phyloP scores from a whole-genome alignment of 2,113 vertebrate genomes.

The Marmota monax region DNA sequence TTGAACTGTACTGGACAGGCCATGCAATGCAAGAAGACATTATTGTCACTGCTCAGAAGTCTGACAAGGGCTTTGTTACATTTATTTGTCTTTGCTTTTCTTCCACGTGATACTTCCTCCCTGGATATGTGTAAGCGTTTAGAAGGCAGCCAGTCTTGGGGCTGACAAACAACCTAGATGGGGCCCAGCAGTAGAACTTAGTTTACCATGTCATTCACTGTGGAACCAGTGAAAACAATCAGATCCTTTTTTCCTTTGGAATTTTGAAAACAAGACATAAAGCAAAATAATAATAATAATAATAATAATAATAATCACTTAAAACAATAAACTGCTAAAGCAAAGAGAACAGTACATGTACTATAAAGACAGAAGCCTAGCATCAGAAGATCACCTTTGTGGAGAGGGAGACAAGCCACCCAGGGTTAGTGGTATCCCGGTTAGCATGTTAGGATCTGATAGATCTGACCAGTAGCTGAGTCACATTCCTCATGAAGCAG shows the following conservation, averaged over 20 bases:
- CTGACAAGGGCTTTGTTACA: not conserved
- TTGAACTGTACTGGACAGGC: too few species aligned
- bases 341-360: not conserved
- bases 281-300: not conserved
- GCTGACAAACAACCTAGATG: not conserved
- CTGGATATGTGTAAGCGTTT: not conserved
- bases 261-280: not conserved
- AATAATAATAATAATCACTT: too few species aligned
- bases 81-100: not conserved
- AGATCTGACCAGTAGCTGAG: not conserved
- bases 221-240: not conserved
- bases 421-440: accelerated
- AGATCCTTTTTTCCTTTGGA: not conserved
- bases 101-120: not conserved
- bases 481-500: not conserved
- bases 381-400: not conserved
- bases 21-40: not conserved
- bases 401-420: not conserved
- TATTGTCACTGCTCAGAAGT: not conserved
- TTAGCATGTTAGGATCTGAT: accelerated
- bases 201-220: not conserved
- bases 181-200: not conserved
- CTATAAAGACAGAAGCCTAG: not conserved
- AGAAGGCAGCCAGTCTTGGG: not conserved
- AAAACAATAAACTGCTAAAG: not conserved